Evolutionary conservation across 2,797 vertebrate species (phyloP), one percentile per base, ranked within the genome.

Genomic region (Diceros bicornis): DNA sequence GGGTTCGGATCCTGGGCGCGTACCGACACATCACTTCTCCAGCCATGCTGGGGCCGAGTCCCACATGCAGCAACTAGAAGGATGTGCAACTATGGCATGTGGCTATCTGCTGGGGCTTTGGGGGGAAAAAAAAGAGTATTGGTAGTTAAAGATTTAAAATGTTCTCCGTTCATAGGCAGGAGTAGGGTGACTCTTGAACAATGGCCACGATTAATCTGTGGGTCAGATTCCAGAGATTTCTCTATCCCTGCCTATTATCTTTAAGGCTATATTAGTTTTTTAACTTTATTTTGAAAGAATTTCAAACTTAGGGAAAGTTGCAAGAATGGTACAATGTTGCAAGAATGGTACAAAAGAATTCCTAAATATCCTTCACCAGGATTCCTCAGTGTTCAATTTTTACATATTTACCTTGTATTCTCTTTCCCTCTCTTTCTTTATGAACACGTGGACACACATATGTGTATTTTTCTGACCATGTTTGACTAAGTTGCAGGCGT

Each of bases 181-280:
- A 93, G 32, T 89, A 62, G 44, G n/a, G 75, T 92, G 62, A 75
- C 50, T 94, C 81, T 88, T 83, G n/a, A 27, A 57, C 69, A 85
- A 11, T 78, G 14, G 18, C 13, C 4, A 7, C 61, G 41, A 93
- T 93, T 77, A 93, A 47, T 59, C 50, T 85, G 14, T 89, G 41
- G 5, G 7, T 84, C 55, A 78, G 55, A 79, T 82, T 82, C 59
- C 68, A 92, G 18, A 88, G 44, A 50, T 37, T 82, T 87, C 23
- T 32, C 23, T 69, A 23, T 87, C 2, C 52, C 78, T 87, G 62
- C 62, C 32, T 78, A 13, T 87, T 87, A 34, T 47, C 78, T 59
- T 78, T 34, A 81, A 79, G 17, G 57, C 71, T 64, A 84, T 17
- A 68, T 21, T 84, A 61, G 13, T 66, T 84, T 94, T 75, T 94